Base-by-base conservation (phyloP, 2,888 invertebrate genomes). In the Drosophila paranaensis region DNA sequence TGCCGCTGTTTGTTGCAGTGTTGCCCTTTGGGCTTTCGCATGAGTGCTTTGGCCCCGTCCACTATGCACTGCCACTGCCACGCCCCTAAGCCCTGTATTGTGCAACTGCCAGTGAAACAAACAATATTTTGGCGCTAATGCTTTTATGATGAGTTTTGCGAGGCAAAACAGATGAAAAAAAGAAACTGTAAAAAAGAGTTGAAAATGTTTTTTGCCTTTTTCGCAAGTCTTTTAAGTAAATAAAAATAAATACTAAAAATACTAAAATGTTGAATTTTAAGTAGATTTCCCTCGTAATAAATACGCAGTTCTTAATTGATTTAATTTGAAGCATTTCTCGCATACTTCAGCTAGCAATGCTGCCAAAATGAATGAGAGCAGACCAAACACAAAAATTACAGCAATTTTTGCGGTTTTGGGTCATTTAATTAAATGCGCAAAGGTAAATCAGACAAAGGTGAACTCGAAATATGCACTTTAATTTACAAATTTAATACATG, bases 121-220 rank as follows among this genome's bases (percentile, higher is more conserved):
- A 66, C 48, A 62, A 64, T 13, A 2, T 43, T 69, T 62, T 40
- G 58, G 62, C 70, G 64, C 72, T 84, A 81, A 83, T 83, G 82
- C 82, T 78, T 84, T 83, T 80, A 78, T 79, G 80, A 83, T 82
- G 77, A 79, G 73, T 60, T 66, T 62, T 60, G 39, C 46, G 16
- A 40, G 10, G 25, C 20, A 58, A 25, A 55, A 20, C 20, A 16
- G 14, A n/a, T n/a, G 69, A 65, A 48, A 16, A 70, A 67, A 55
- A 43, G 61, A 60, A 50, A 53, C 3, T 27, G 27, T 0, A 27
- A 33, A 33, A 33, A 33, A 33, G 53, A 50, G 30, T 51, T 46
- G 40, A 6, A 16, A 16, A 48, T 14, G 43, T 39, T 30, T 48
- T 4, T 27, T 11, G 13, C 16, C 16, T 16, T 1, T 20, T 10